These are phyloP conservation scores for Leptatherina wallacei DNA, from an alignment of 2,797 vertebrate species.

Conservation along the genomic window DNA sequence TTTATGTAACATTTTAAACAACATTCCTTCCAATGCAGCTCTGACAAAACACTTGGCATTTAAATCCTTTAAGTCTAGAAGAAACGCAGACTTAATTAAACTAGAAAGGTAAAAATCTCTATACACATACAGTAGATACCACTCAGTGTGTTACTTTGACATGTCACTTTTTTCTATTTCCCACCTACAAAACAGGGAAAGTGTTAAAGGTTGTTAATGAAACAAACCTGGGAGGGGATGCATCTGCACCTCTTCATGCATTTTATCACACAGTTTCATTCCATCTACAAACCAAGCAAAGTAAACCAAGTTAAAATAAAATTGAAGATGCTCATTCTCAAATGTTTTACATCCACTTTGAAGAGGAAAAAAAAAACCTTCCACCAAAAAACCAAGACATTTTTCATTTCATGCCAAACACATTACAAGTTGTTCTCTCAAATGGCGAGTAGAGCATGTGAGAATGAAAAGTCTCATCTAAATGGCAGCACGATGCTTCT, in stretches of 20 bases:
- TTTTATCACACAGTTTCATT: slow-evolving; percentile 47
- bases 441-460: slow-evolving; percentile 15
- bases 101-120: slow-evolving; percentile 57
- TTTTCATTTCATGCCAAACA: background rate
- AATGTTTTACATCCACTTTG: slow-evolving; percentile 32
- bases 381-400: background rate
- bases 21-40: slow-evolving; percentile 58
- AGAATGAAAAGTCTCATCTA: slow-evolving; percentile 26
- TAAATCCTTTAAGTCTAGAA: slow-evolving; percentile 54
- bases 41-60: slow-evolving; percentile 61
- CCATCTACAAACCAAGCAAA: slow-evolving; percentile 34
- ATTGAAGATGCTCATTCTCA: slow-evolving; percentile 22
- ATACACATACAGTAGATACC: slow-evolving; percentile 33
- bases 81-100: slow-evolving; percentile 55
- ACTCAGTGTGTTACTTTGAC: slow-evolving; percentile 37
- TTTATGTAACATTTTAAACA: slow-evolving; percentile 64
- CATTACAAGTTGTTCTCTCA: background rate
- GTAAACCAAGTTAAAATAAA: slow-evolving; percentile 30
- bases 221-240: slow-evolving; percentile 30
- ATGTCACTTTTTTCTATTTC: slow-evolving; percentile 20
- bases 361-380: background rate
- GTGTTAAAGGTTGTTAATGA: slow-evolving; percentile 38
- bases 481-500: slow-evolving; percentile 5
- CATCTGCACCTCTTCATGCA: slow-evolving; percentile 30
- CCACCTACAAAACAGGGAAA: slow-evolving; percentile 25